Evolutionary conservation across 1,140 invertebrate genomes (phyloP).

Genomic region (Mizuhopecten yessoensis): DNA sequence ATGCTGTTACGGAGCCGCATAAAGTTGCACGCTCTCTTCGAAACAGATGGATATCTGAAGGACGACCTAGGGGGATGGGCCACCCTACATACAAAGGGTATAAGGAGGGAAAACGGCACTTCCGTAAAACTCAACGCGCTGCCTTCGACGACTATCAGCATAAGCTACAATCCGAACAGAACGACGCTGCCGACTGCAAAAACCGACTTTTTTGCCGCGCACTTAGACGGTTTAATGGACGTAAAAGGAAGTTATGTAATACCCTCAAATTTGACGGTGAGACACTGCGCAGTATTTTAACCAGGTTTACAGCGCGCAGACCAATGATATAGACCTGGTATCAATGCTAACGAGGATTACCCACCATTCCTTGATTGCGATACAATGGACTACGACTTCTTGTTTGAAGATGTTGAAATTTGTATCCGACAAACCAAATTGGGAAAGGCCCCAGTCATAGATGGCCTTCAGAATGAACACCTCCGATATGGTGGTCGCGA

Average conservation of each 20-base stretch:
- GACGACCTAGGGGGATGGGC: too few relatives aligned
- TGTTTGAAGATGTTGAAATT: too few relatives aligned
- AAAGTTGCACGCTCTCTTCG: too few relatives aligned
- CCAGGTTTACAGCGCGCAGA: neutral
- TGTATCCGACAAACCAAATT: too few relatives aligned
- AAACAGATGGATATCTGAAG: too few relatives aligned
- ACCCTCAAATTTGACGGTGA: too few relatives aligned
- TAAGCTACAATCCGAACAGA: neutral
- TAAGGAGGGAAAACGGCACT: neutral
- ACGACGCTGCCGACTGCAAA: neutral
- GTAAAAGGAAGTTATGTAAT: too few relatives aligned
- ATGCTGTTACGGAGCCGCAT: neutral
- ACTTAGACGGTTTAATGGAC: neutral
- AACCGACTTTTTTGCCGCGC: neutral
- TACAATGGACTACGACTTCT: too few relatives aligned
- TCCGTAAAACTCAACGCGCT: too few relatives aligned
- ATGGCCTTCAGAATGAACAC: slow-evolving; percentile 46
- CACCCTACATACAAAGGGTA: slow-evolving; percentile 14
- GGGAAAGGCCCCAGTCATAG: slow-evolving; percentile 42
- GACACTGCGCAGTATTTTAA: slow-evolving; percentile 34
- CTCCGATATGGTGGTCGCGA: slow-evolving; percentile 41
- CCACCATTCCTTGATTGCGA: neutral
- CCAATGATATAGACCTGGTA: slow-evolving; percentile 6
- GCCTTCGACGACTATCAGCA: too few relatives aligned
- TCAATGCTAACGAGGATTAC: slow-evolving; percentile 36